Base-by-base conservation (phyloP, 1,140 invertebrate genomes). In the Meloidogyne floridensis region DNA sequence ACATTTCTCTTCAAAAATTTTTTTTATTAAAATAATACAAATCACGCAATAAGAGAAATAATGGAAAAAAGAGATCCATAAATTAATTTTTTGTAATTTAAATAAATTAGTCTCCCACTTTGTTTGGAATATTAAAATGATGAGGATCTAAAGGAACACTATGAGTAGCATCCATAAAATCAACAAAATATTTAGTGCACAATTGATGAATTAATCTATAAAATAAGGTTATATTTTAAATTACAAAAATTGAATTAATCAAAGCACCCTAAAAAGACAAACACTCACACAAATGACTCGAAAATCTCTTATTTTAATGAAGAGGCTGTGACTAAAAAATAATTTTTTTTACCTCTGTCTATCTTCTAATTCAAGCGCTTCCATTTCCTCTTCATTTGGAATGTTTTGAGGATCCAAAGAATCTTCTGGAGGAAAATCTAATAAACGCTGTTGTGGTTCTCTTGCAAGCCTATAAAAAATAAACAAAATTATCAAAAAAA, bases 111-210 rank as follows among this genome's bases (percentile, higher is more conserved):
- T 59, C 10, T 65, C 5, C 59, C 15, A 65, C 3, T 6, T 6
- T 65, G 7, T 11, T 81, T 42, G 80, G 80, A 80, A 80, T 80
- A 73, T 80, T 32, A 51, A 80, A 80, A 59, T 76, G 42, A 43
- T 56, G 77, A 3, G 15, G 9, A 76, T 75, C 72, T 8, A 80
- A 13, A 42, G 80, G 15, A 54, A 81, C 47, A 51, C 72, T 80
- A 71, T 80, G 80, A 47, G 72, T 79, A 11, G 77, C 80, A 11
- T 42, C 80, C 80, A 76, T 75, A 69, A 80, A 80, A 51, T 80
- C 80, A 43, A 80, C 47, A 20, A 82, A 82, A 53, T 82, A 79
- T 82, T 82, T 82, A 18, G 71, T 82, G 72, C 81, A 82, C 9
- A 82, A 75, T 20, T 82, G 81, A 9, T 81, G 78, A 8, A 82